These are phyloP conservation scores for Pavo muticus DNA, from an alignment of 2,113 vertebrate species.

Conservation along the genomic window DNA sequence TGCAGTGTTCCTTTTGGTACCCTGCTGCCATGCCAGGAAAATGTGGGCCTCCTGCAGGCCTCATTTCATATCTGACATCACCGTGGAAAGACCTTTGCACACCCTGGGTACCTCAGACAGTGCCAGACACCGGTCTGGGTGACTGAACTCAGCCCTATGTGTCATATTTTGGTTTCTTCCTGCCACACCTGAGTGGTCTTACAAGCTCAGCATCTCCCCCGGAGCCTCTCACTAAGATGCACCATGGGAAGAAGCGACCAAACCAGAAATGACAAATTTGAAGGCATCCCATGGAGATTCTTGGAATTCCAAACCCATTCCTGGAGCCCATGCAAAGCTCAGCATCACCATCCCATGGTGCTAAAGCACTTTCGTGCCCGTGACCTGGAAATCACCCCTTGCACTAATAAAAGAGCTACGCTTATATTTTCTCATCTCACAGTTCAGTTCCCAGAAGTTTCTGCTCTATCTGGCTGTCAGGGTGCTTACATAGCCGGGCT, in stretches of 20 bases:
- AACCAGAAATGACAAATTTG: background rate
- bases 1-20: background rate
- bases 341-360: rapidly evolving
- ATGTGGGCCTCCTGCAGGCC: background rate
- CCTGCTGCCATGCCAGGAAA: background rate
- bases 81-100: background rate
- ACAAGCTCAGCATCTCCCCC: background rate
- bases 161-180: background rate
- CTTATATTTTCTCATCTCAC: background rate
- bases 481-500: background rate
- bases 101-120: background rate
- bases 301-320: background rate
- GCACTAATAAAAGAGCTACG: background rate
- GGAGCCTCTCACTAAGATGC: background rate
- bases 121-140: background rate
- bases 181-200: background rate
- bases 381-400: background rate
- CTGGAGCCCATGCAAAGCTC: background rate
- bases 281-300: background rate
- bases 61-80: background rate
- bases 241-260: background rate
- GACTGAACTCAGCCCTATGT: background rate
- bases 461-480: background rate
- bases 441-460: background rate
- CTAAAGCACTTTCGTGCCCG: background rate